phyloP scores from a whole-genome alignment of 2,797 vertebrate genomes.

The Ceryle rudis region DNA sequence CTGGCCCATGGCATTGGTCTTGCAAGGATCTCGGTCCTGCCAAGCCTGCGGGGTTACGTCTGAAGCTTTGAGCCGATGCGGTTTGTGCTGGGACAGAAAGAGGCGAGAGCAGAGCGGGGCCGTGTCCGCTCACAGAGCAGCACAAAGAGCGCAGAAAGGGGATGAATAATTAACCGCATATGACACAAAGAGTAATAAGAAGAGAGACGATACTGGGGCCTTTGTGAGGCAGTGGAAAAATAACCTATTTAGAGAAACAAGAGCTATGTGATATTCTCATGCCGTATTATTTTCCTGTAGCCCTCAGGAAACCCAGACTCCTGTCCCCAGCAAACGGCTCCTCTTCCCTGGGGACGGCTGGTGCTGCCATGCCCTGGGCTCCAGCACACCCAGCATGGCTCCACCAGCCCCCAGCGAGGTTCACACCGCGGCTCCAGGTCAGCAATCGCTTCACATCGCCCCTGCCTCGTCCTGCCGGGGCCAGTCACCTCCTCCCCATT shows the following conservation, averaged over 20 bases:
- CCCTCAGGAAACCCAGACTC: not conserved
- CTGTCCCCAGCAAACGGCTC: not conserved
- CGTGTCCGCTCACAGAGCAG: accelerated
- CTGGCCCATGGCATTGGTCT: accelerated
- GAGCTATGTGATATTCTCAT: slow-evolving; percentile 40
- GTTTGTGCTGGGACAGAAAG: not conserved
- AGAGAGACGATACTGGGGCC: slow-evolving; percentile 60
- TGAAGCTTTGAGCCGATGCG: accelerated
- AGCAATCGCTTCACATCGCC: accelerated
- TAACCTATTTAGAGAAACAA: slow-evolving; percentile 64
- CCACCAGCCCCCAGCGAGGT: not conserved
- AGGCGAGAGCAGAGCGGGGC: not conserved
- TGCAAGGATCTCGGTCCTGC: accelerated
- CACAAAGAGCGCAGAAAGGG: not conserved
- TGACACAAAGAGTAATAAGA: slow-evolving; percentile 60
- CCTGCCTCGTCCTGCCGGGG: not conserved
- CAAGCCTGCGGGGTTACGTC: not conserved
- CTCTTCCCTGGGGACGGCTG: not conserved
- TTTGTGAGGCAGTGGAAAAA: slow-evolving; percentile 66
- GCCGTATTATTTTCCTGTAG: slow-evolving; percentile 57
- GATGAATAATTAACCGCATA: slow-evolving; percentile 76
- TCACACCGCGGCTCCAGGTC: not conserved
- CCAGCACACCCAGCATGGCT: not conserved
- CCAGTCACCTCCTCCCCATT: not conserved
- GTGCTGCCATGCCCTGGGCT: not conserved